phyloP scores from a whole-genome alignment of 2,113 vertebrate genomes.

The Saguinus midas region DNA sequence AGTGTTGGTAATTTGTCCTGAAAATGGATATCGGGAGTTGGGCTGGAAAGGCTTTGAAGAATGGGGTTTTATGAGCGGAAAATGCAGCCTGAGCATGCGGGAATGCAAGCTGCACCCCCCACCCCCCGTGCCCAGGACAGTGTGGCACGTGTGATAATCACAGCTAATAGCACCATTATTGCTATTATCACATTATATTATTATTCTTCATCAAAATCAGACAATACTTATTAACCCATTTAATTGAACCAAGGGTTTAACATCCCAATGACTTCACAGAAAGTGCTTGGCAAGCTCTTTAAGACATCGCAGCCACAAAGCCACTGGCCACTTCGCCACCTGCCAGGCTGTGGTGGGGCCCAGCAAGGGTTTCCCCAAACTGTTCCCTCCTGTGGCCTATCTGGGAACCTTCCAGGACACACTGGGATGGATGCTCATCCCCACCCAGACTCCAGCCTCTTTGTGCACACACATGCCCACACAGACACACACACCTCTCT shows the following conservation, averaged over 20 bases:
- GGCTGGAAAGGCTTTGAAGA: conserved; percentile 69
- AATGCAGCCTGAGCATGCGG: conserved; percentile 20
- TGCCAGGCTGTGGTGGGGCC: conserved; percentile 34
- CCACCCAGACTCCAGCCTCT: not conserved
- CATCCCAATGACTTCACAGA: conserved; percentile 48
- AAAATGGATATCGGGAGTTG: conserved; percentile 73
- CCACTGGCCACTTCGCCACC: not conserved
- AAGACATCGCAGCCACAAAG: conserved; percentile 37
- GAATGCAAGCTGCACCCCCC: not conserved
- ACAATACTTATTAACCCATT: conserved; percentile 72
- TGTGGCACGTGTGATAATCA: not conserved
- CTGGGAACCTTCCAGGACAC: conserved; percentile 42
- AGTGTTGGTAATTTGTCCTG: conserved; percentile 78
- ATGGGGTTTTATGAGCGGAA: conserved; percentile 74
- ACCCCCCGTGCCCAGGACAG: conserved; percentile 37
- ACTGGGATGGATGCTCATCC: not conserved
- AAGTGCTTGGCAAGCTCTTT: conserved; percentile 44
- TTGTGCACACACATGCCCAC: not conserved
- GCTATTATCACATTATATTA: conserved; percentile 73
- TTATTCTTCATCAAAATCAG: conserved; percentile 61
- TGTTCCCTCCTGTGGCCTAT: conserved; percentile 31
- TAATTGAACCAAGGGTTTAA: conserved; percentile 68
- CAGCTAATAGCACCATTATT: conserved; percentile 46
- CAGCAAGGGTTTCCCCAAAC: not conserved
- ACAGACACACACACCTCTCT: too few relatives aligned